Percentiles rank a stretch among this genome's conserved stretches.
Evolutionary conservation across 1,140 invertebrate genomes (phyloP).

Genomic region (Pectinophora gossypiella): DNA sequence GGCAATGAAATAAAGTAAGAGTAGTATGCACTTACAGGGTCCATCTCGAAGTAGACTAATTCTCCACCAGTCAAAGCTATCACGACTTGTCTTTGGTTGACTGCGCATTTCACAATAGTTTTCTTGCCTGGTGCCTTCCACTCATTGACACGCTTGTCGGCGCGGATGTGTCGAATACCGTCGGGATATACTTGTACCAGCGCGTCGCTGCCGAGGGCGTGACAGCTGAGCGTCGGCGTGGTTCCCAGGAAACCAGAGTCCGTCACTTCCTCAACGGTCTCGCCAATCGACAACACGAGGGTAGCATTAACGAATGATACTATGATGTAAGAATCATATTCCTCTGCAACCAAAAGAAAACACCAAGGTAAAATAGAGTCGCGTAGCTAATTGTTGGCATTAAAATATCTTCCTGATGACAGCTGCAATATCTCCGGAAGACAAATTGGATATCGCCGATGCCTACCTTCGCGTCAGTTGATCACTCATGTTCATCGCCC

Average conservation of each 20-base stretch:
- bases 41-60: conserved; percentile 99
- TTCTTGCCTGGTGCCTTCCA: conserved; percentile 99
- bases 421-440: conserved; percentile 42
- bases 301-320: conserved; percentile 99
- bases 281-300: conserved; percentile 98
- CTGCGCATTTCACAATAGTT: conserved; percentile 97
- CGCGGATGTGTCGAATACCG: conserved; percentile 98
- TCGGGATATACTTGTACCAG: conserved; percentile 99
- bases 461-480: conserved; percentile 60
- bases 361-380: conserved; percentile 37
- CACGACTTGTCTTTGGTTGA: conserved; percentile 98
- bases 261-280: conserved; percentile 99
- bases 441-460: conserved; percentile 36
- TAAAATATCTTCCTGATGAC: conserved; percentile 27
- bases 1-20: conserved; percentile 8
- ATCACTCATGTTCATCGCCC: conserved; percentile 59
- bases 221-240: conserved; percentile 97
- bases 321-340: conserved; percentile 99
- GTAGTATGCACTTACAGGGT: conserved; percentile 86
- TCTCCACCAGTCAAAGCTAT: conserved; percentile 98
- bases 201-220: conserved; percentile 97
- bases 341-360: conserved; percentile 88
- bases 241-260: conserved; percentile 99
- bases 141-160: conserved; percentile 98
- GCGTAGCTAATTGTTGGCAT: conserved; percentile 8